These are phyloP conservation scores for Corbicula japonica DNA, from an alignment of 2,888 invertebrate genomes.

Conservation along the genomic window DNA sequence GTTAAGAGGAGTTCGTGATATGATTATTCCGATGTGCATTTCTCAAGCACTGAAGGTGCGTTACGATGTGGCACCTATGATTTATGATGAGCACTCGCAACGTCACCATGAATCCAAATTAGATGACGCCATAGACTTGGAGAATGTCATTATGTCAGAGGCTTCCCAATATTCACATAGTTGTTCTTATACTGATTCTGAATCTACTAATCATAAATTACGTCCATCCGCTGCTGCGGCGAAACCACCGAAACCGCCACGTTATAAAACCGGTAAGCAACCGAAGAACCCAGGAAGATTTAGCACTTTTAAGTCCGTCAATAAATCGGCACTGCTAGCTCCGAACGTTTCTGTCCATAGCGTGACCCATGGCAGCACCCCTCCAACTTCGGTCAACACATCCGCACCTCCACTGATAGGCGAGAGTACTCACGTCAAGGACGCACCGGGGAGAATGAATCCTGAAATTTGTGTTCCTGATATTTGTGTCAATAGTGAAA, in stretches of 20 bases:
- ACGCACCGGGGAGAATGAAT: background rate
- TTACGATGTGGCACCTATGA: background rate
- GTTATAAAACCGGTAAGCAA: too few relatives aligned
- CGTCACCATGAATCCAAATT: background rate
- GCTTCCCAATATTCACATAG: background rate
- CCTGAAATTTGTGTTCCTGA: background rate
- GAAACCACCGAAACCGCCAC: too few relatives aligned
- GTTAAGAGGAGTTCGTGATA: background rate
- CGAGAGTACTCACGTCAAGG: background rate
- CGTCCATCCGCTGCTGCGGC: too few relatives aligned
- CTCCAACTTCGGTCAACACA: too few relatives aligned
- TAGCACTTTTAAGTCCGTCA: too few relatives aligned
- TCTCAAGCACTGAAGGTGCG: background rate
- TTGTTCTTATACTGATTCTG: too few relatives aligned
- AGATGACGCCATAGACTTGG: background rate
- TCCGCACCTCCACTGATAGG: too few relatives aligned
- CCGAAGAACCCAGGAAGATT: too few relatives aligned
- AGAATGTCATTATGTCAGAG: slow-evolving; percentile 1
- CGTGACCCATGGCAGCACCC: too few relatives aligned
- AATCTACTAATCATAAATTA: too few relatives aligned
- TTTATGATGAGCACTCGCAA: background rate
- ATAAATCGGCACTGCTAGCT: too few relatives aligned
- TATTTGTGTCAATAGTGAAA: background rate
- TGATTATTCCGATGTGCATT: background rate
- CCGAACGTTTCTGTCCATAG: too few relatives aligned